Evolutionary conservation across 2,797 vertebrate genomes (phyloP), one percentile per base, ranked within the genome.

Genomic region (Ambastaia sidthimunki): DNA sequence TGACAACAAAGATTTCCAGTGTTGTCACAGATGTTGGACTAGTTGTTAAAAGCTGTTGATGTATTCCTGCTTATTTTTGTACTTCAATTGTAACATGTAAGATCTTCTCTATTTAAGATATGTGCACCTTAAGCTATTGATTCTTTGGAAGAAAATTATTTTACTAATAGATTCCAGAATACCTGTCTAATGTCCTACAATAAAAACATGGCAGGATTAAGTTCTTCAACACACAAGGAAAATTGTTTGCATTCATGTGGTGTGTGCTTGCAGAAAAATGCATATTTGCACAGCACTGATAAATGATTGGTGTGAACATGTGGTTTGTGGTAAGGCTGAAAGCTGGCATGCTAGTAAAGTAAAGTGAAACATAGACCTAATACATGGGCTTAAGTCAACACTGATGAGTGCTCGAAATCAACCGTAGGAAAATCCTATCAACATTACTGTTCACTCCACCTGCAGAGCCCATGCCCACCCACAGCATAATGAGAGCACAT

Each of bases 361-460:
- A 90, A 87, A 89, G 82, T 81, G 85, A 86, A 92, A 90, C 84
- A 89, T 82, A 88, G 84, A 87, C 48, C 80, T 80, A 80, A 76
- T 87, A 74, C 75, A 76, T 50, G 75, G 82, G 71, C 85, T 88
- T 84, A 85, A 86, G 89, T 90, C 82, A 89, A 89, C 87, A 88
- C 86, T 90, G 86, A 89, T 76, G 82, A 78, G 84, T 91, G 91
- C 91, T 92, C 90, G 91, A 88, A 90, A 89, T 84, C 80, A 87
- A 89, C 81, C 83, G 23, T 84, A 83, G 85, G 84, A 89, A 87
- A 80, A 86, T 89, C 85, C 86, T 74, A 82, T 81, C 72, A 81
- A 50, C 63, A 68, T 50, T 71, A 41, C 62, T 68, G 59, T n/a
- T 74, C 57, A 62, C 55, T 85, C 80, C 80, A 86, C 80, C 72